Conservation (phyloP, 2,797 vertebrate species). For the Acanthiza pusilla region DNA sequence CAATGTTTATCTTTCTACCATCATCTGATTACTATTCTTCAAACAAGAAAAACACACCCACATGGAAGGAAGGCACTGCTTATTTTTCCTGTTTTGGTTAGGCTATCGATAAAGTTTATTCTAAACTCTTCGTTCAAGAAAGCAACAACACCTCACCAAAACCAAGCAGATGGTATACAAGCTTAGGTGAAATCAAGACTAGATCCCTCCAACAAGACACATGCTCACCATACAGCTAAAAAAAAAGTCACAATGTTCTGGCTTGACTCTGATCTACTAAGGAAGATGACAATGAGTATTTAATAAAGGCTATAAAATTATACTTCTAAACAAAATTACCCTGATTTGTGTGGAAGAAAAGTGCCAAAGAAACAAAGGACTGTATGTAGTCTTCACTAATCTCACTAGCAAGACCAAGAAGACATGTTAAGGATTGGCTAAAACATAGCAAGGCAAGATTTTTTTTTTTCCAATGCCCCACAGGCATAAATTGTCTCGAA, state of each 20-base stretch:
- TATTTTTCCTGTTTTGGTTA: not conserved
- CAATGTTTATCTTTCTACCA: not conserved
- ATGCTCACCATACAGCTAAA: not conserved
- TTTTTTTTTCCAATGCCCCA: not conserved
- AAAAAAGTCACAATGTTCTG: not conserved
- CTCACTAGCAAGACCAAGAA: not conserved
- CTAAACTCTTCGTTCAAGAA: not conserved
- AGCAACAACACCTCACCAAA: not conserved
- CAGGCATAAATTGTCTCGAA: not conserved
- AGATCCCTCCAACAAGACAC: not conserved
- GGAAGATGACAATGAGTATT: not conserved
- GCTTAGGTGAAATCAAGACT: not conserved
- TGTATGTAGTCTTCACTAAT: not conserved
- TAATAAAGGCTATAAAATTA: not conserved
- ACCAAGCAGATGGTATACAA: not conserved
- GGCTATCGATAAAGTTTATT: not conserved
- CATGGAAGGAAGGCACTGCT: not conserved
- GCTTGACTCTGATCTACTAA: not conserved
- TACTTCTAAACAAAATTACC: not conserved
- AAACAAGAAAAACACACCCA: not conserved
- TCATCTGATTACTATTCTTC: not conserved
- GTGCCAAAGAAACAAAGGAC: not conserved
- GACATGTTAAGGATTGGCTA: not conserved
- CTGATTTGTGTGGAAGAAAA: not conserved
- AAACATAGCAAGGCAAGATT: fast-evolving